Evolutionary conservation across 2,113 vertebrate genomes (phyloP).

Genomic region (Muntiacus reevesi): DNA sequence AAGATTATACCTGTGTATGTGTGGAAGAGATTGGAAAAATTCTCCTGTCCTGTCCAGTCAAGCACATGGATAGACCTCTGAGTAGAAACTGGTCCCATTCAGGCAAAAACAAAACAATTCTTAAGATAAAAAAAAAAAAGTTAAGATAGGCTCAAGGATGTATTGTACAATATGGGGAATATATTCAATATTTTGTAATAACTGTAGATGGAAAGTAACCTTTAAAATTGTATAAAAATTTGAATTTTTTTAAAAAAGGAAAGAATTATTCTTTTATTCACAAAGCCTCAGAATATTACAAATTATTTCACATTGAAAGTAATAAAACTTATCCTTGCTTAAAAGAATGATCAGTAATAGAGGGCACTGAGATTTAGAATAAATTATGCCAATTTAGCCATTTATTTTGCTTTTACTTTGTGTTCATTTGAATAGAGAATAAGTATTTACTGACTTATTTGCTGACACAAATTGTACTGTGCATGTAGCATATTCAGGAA

Average conservation of each 20-base stretch:
- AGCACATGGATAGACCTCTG: neutral
- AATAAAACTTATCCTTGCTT: neutral
- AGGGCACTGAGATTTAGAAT: neutral
- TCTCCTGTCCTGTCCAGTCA: neutral
- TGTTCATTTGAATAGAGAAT: neutral
- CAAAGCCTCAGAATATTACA: neutral
- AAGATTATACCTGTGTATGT: neutral
- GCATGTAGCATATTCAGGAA: fast-evolving
- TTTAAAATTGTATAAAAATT: neutral
- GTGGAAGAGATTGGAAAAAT: neutral
- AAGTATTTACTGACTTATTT: neutral
- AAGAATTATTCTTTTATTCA: neutral
- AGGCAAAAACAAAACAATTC: neutral
- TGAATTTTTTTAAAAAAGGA: neutral
- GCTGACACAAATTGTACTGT: neutral
- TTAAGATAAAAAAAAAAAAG: neutral
- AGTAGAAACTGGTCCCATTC: neutral
- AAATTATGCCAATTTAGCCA: neutral
- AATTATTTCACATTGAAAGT: neutral
- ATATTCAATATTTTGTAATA: neutral
- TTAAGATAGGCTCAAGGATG: neutral
- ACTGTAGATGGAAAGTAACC: neutral
- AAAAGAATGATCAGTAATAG: neutral
- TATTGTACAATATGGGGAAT: neutral
- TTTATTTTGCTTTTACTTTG: neutral